phyloP scores from a whole-genome alignment of 2,888 invertebrate species.

The Stenodera caucasica region DNA sequence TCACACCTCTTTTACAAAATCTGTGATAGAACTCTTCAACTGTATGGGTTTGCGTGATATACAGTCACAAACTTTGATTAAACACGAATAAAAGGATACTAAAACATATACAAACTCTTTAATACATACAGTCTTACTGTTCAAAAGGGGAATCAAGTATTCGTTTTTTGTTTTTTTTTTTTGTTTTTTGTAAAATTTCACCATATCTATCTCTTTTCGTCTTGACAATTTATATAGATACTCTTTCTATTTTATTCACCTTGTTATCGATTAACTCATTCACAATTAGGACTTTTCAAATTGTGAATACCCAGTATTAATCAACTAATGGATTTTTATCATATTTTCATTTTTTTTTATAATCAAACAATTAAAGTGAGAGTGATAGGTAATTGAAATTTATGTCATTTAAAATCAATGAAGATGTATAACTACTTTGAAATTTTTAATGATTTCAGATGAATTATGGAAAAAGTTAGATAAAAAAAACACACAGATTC shows the following conservation, averaged over 20 bases:
- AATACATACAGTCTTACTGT: constrained; percentile 9
- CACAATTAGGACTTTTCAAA: neutral
- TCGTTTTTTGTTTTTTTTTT: no score
- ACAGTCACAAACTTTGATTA: constrained; percentile 43
- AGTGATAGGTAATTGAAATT: neutral
- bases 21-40: constrained; percentile 20
- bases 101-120: constrained; percentile 28
- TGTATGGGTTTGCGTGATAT: constrained; percentile 34
- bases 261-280: constrained; percentile 4
- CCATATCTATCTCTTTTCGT: constrained; percentile 12
- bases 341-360: neutral
- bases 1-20: constrained; percentile 30
- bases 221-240: neutral
- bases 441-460: constrained; percentile 2
- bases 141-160: constrained; percentile 33
- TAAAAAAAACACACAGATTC: neutral
- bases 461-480: neutral
- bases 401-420: neutral
- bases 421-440: neutral
- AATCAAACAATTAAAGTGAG: neutral
- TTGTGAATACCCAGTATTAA: neutral
- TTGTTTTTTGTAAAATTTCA: constrained; percentile 27
- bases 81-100: constrained; percentile 40
- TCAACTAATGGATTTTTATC: constrained; percentile 2
- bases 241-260: constrained; percentile 5